Evolutionary conservation across 53 echinoderm and acorn worm species (phyloP), one percentile per base, ranked within the genome.

Genomic region (Temnopleurus reevesii): DNA sequence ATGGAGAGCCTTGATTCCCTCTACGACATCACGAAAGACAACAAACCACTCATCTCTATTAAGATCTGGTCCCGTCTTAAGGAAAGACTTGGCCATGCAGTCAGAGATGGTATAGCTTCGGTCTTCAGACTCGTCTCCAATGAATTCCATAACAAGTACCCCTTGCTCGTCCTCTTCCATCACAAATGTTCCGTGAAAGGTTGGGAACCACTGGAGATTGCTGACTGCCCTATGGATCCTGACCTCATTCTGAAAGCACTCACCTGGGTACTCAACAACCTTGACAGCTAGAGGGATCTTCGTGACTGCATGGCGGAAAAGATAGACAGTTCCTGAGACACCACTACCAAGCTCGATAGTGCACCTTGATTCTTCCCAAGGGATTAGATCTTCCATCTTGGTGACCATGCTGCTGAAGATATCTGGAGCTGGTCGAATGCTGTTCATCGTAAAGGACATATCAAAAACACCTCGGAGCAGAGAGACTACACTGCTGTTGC

Each of bases 141-240:
- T 27, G 46, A 86, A 86, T 46, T 86, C 60, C 86, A 86, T 86
- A 29, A 46, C 86, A 2, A 86, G 46, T 0, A 59, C 86, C 18
- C 25, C 45, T 46, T 86, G 60, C n/a, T n/a, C n/a, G 18, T 61
- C 63, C 13, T 24, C 63, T 15, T 2, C 45, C 8, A 63, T 61
- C 27, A 24, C 26, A 44, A 86, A 86, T 28, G 38, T 26, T 34
- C 86, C 86, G 45, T 60, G 61, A 46, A 60, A 61, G 28, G 45
- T 28, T 12, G 86, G 86, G 43, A 86, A 86, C 86, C 86, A 86
- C 12, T 21, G 60, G n/a, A 83, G 43, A 35, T 24, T 24, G 33
- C 83, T 57, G 12, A 61, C 17, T 29, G 81, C 81, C 12, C 46
- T 25, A 13, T 80, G 81, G 46, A 80, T 51, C 17, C 81, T 43